Percentiles rank a stretch among this genome's conserved stretches.
Conservation (phyloP, 1,140 invertebrate genomes). For the Diachasmimorpha longicaudata region DNA sequence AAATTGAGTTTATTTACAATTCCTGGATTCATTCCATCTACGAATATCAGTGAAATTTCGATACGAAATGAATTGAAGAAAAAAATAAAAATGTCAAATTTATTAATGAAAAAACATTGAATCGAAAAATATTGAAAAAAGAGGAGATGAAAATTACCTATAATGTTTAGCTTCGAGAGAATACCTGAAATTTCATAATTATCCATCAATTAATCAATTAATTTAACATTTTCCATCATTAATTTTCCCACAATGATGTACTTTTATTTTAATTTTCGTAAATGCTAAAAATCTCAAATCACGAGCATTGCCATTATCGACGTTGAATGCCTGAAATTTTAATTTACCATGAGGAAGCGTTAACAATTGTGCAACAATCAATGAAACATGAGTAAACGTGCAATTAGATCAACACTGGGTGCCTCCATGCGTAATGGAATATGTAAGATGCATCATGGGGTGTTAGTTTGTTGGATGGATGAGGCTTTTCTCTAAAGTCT, state of each 20-base stretch:
- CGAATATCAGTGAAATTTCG: background rate
- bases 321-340: background rate
- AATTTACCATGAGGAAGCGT: background rate
- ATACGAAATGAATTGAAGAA: background rate
- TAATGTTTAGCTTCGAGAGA: background rate
- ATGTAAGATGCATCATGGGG: background rate
- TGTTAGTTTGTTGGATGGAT: background rate
- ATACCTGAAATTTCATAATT: constrained; percentile 6
- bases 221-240: background rate
- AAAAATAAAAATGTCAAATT: background rate
- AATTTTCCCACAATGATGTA: background rate
- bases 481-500: background rate
- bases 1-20: background rate
- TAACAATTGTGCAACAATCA: background rate
- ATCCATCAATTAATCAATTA: background rate
- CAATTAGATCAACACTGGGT: background rate
- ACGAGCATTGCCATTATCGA: too few relatives aligned
- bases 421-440: background rate
- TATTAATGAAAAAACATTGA: background rate
- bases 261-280: too few relatives aligned
- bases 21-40: background rate
- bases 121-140: background rate
- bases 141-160: background rate
- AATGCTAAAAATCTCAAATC: too few relatives aligned
- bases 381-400: background rate